Evolutionary conservation across 2,888 invertebrate species (phyloP), one percentile per base, ranked within the genome.

Genomic region (Orchesellides sinensis): DNA sequence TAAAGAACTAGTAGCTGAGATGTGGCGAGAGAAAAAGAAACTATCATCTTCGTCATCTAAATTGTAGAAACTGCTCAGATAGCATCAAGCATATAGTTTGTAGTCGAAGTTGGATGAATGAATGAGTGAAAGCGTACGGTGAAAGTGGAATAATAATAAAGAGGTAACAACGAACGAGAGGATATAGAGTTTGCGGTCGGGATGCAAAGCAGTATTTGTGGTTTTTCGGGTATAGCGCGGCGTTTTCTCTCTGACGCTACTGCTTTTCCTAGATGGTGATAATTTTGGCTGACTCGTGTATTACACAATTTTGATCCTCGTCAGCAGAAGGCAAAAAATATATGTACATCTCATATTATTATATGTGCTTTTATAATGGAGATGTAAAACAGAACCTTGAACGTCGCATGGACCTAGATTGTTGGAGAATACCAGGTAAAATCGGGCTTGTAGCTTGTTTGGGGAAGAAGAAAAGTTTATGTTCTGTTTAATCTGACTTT

Each of bases 401-500:
- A 40, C n/a, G n/a, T n/a, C n/a, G 2, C n/a, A 14, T 40, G 40
- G 40, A 40, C 40, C n/a, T 14, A 40, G 10, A 8, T 40, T 40
- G 40, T 40, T 14, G n/a, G 14, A 10, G 5, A 40, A 1, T 40
- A 21, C 23, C 63, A 63, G 63, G 63, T 63, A 40, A 63, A 32
- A 59, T 40, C n/a, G 63, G 4, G 61, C 40, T 63, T 23, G 40
- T n/a, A n/a, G 23, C 23, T 63, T 63, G 19, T 21, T 21, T 23
- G 4, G 23, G 5, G 29, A 45, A 49, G 14, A 70, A n/a, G n/a
- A 80, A 75, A 83, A 49, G 47, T 56, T 84, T 74, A 78, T 84
- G 80, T 52, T 47, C 59, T 56, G 52, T 59, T 56, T 82, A 82
- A 75, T 70, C 59, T 81, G 52, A 63, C 52, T 73, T 85, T 80